A percentile compares a stretch with the other conserved stretches of the same genome.
These are phyloP conservation scores for Ernsta delagoae DNA, from an alignment of 2,888 invertebrate species.

Conservation along the genomic window DNA sequence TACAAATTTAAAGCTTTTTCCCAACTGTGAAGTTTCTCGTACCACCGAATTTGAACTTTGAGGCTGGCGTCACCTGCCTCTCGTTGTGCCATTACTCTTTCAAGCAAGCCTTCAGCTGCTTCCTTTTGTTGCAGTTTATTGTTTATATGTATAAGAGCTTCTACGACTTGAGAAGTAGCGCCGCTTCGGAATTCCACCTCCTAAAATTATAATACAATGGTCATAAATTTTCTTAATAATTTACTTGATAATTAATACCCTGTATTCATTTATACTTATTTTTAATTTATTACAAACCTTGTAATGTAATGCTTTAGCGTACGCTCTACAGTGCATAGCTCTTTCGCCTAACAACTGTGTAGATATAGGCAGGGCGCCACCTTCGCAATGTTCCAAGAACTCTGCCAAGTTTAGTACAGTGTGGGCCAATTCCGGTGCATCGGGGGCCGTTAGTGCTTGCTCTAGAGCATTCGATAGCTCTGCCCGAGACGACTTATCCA, in stretches of 20 bases:
- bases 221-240: background rate
- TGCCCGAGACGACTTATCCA: constrained; percentile 91
- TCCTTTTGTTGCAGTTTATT: constrained; percentile 99
- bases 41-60: constrained; percentile 93
- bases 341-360: constrained; percentile 94
- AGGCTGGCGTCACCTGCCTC: constrained; percentile 86
- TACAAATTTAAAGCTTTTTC: constrained; percentile 96
- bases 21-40: constrained; percentile 99
- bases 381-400: constrained; percentile 99
- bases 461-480: constrained; percentile 95
- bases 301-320: constrained; percentile 87
- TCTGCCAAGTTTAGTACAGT: constrained; percentile 98
- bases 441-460: constrained; percentile 95
- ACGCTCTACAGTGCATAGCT: constrained; percentile 96
- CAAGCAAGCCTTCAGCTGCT: constrained; percentile 96
- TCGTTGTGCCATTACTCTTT: constrained; percentile 94
- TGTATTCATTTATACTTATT: background rate
- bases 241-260: background rate
- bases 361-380: constrained; percentile 96
- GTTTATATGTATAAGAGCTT: constrained; percentile 97
- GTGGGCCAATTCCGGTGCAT: constrained; percentile 97
- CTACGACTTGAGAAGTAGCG: constrained; percentile 94
- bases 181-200: constrained; percentile 97
- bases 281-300: constrained; percentile 62
- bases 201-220: constrained; percentile 51